Evolutionary conservation across 2,797 vertebrate species (phyloP).

Genomic region (Caiman crocodilus): DNA sequence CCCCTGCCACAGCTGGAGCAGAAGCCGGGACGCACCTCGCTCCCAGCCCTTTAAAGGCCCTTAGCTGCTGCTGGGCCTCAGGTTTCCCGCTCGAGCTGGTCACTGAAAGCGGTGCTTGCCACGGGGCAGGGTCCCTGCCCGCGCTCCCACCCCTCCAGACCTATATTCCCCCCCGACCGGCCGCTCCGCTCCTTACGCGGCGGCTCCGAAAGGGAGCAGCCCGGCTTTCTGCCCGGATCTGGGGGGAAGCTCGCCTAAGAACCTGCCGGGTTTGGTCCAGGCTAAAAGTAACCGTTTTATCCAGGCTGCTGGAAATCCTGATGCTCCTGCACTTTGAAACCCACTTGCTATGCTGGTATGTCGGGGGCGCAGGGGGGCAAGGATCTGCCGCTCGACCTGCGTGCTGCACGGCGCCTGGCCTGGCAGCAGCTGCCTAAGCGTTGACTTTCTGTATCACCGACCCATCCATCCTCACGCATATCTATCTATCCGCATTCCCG

Average conservation of each 20-base stretch:
- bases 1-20: not conserved
- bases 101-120: no score
- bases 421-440: not conserved
- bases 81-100: no score
- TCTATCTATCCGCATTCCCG: no score
- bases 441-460: not conserved
- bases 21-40: not conserved
- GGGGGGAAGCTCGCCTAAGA: not conserved
- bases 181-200: not conserved
- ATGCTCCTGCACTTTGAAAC: not conserved
- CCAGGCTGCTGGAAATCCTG: not conserved
- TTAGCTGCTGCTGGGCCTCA: no score
- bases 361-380: not conserved
- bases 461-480: no score
- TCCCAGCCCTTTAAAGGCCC: no score
- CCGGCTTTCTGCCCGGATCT: no score
- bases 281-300: not conserved
- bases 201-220: not conserved
- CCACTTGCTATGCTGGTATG: not conserved
- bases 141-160: no score
- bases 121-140: no score
- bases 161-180: no score
- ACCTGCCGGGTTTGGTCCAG: not conserved
- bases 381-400: not conserved
- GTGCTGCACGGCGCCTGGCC: not conserved